Percentiles rank a stretch among this genome's conserved stretches.
These are phyloP conservation scores for Drosophila basisetae DNA, from an alignment of 2,888 invertebrate genomes.

Conservation along the genomic window DNA sequence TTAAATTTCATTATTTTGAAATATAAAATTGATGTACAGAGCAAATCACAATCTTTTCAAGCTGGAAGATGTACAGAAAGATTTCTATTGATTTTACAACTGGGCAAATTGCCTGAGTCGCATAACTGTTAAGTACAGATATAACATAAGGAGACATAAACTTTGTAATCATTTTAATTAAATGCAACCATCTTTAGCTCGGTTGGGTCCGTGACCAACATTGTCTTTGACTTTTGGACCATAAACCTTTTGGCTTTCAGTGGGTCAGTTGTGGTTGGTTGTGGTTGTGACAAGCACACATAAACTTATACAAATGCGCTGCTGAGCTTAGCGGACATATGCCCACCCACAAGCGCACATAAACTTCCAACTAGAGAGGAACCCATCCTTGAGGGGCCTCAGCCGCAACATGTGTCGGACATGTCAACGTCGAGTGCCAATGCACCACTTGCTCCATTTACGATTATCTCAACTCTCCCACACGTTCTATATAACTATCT, in stretches of 20 bases:
- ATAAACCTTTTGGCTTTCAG: conserved; percentile 2
- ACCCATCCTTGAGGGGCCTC: conserved; percentile 19
- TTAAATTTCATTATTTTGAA: neutral
- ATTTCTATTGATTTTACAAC: neutral
- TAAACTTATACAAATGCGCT: neutral
- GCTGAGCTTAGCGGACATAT: conserved; percentile 6
- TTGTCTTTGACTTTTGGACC: conserved; percentile 36
- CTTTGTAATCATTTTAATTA: conserved; percentile 12
- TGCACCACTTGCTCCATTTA: conserved; percentile 41
- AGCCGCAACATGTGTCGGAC: conserved; percentile 51
- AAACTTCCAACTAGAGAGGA: conserved; percentile 1
- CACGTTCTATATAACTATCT: neutral
- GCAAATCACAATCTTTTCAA: neutral
- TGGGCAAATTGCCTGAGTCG: neutral
- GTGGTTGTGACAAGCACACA: conserved; percentile 1
- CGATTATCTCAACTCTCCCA: neutral
- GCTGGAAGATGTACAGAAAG: neutral
- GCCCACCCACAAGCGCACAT: conserved; percentile 1
- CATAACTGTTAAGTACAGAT: neutral
- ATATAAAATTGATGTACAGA: neutral
- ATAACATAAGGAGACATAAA: neutral
- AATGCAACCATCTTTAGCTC: conserved; percentile 12
- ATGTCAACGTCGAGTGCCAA: conserved; percentile 44
- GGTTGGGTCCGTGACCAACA: conserved; percentile 20
- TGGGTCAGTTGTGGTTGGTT: conserved; percentile 22